Conservation (phyloP, 2,888 invertebrate species). For the Encarsia formosa region DNA sequence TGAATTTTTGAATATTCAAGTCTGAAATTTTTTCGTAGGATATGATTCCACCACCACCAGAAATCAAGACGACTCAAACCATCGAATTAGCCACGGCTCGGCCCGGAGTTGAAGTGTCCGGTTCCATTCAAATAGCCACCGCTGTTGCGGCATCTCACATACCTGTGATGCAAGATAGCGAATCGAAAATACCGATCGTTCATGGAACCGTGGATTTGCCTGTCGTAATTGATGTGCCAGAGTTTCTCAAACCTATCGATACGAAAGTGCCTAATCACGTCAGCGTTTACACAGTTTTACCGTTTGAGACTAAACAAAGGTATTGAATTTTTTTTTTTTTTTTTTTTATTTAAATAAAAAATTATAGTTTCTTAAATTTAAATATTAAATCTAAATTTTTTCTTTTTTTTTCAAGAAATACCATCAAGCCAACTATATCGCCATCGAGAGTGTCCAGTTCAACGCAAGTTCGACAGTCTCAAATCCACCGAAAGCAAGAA, state of each 20-base stretch:
- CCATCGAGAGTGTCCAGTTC: slow-evolving; percentile 25
- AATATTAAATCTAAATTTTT: too few relatives aligned
- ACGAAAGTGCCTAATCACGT: slow-evolving; percentile 40
- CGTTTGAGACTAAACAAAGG: slow-evolving; percentile 44
- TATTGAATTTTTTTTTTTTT: too few relatives aligned
- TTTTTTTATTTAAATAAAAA: too few relatives aligned
- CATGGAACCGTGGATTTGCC: slow-evolving; percentile 49
- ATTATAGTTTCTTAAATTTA: too few relatives aligned
- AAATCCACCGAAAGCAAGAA: slow-evolving; percentile 27
- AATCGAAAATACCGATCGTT: slow-evolving; percentile 48
- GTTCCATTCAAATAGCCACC: slow-evolving; percentile 48
- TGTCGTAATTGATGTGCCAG: slow-evolving; percentile 44
- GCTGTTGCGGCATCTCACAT: slow-evolving; percentile 47
- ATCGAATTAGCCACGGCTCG: slow-evolving; percentile 42
- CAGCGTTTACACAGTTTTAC: slow-evolving; percentile 45
- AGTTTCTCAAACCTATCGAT: slow-evolving; percentile 38
- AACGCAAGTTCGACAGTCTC: slow-evolving; percentile 34
- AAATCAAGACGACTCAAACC: slow-evolving; percentile 18
- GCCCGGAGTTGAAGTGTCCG: slow-evolving; percentile 45
- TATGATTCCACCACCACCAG: slow-evolving; percentile 45
- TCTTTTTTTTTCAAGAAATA: slow-evolving; percentile 15
- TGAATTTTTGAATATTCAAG: neutral
- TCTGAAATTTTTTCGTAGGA: slow-evolving; percentile 34
- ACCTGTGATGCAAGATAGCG: slow-evolving; percentile 45
- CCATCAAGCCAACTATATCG: slow-evolving; percentile 10